phyloP scores from a whole-genome alignment of 1,140 invertebrate genomes.

The Macrosteles quadrilineatus region DNA sequence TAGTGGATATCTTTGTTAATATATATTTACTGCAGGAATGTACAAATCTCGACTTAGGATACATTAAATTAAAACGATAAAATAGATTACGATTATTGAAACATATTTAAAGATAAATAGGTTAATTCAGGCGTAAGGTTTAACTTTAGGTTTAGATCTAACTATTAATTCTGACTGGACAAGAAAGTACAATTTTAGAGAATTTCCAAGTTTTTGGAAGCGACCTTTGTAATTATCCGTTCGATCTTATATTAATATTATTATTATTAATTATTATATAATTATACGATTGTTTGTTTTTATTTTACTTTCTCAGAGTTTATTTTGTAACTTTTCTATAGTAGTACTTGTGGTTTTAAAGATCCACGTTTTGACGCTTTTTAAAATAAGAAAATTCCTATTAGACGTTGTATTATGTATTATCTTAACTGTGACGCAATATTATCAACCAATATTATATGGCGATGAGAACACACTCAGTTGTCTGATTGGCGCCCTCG shows the following conservation, averaged over 20 bases:
- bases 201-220: constrained; percentile 42
- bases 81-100: constrained; percentile 35
- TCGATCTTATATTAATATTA: constrained; percentile 35
- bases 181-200: constrained; percentile 41
- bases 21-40: constrained; percentile 38
- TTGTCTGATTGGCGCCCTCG: constrained; percentile 16
- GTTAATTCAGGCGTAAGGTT: constrained; percentile 43
- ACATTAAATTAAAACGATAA: constrained; percentile 38
- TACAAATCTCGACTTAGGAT: constrained; percentile 43
- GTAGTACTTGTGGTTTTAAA: constrained; percentile 37
- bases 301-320: constrained; percentile 42
- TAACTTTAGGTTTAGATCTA: constrained; percentile 42
- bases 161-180: constrained; percentile 39
- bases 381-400: constrained; percentile 53
- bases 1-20: constrained; percentile 36
- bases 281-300: constrained; percentile 40
- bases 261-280: constrained; percentile 9
- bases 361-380: constrained; percentile 41
- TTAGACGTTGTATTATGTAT: constrained; percentile 43
- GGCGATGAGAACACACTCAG: constrained; percentile 39
- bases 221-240: constrained; percentile 30
- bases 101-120: constrained; percentile 38
- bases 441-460: constrained; percentile 24
- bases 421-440: constrained; percentile 38
- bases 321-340: constrained; percentile 42